Evolutionary conservation across 1,140 invertebrate genomes (phyloP), one percentile per base, ranked within the genome.

Genomic region (Penaeus japonicus): DNA sequence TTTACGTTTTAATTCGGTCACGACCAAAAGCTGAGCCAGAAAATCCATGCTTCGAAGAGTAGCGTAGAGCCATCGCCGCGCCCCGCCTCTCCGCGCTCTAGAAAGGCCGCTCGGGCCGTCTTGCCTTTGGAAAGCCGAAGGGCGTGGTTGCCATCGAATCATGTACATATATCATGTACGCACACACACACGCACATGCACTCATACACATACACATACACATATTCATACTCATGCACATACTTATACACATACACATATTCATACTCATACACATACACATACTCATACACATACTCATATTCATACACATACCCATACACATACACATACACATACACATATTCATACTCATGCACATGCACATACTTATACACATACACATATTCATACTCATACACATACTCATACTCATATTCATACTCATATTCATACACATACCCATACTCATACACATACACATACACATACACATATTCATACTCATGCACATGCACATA

Each of bases 341-440:
- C 30, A 80, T 54, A 39, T 2, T 0, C 4, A 39, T 39, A 39
- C 4, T 0, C 12, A 39, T 3, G 12, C 4, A 39, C 17, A 53
- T 47, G 53, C 22, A 80, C 53, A 80, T 53, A 80, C 53, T 1
- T 80, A 80, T 80, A 80, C 22, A 53, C 22, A 80, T 80, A 80
- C 22, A 17, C 53, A 80, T 80, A 80, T 53, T 53, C 53, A 80
- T 53, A 53, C 53, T 24, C n/a, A 4, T 39, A 7, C 4, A 4
- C 4, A 17, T n/a, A 47, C 20, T 47, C 47, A 80, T 47, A 80
- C 18, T 47, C 24, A 53, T 47, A 80, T n/a, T 47, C 20, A 80
- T 47, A 80, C 47, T 47, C 18, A 53, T 47, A 17, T 47, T 5
- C 32, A 80, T 47, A 47, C 20, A 79, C 20, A 79, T 35, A n/a